Percentiles rank a stretch among this genome's conserved stretches.
Evolutionary conservation across 1,140 invertebrate species (phyloP).

Genomic region (Brachionus calyciflorus): DNA sequence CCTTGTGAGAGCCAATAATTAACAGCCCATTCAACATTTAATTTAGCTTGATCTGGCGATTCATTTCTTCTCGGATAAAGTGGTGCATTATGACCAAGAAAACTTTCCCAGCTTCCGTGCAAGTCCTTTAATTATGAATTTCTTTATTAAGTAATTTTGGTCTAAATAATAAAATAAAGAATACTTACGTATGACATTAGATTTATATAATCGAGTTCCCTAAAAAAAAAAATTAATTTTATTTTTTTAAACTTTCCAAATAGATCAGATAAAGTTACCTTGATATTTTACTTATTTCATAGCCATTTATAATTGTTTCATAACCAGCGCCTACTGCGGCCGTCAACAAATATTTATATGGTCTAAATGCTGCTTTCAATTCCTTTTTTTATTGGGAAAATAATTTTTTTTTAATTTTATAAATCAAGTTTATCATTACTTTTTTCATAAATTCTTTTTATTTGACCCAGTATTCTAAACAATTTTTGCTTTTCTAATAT

Average conservation of each 20-base stretch:
- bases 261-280: no score
- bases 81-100: slow-evolving; percentile 26
- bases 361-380: slow-evolving; percentile 48
- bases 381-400: slow-evolving; percentile 1
- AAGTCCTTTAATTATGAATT: slow-evolving; percentile 2
- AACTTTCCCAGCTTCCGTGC: slow-evolving; percentile 43
- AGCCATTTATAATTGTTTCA: slow-evolving; percentile 62
- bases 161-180: neutral
- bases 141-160: neutral
- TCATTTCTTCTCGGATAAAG: slow-evolving; percentile 43
- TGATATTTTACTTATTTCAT: slow-evolving; percentile 72
- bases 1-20: slow-evolving; percentile 72
- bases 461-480: no score
- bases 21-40: slow-evolving; percentile 52
- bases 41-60: neutral
- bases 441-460: neutral
- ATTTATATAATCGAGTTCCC: slow-evolving; percentile 90
- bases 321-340: slow-evolving; percentile 50
- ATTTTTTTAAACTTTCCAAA: no score
- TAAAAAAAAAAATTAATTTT: no score
- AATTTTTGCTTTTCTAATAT: no score
- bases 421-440: no score
- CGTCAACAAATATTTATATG: slow-evolving; percentile 48
- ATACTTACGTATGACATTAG: slow-evolving; percentile 78
- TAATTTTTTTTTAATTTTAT: neutral